These are phyloP conservation scores for Hypothenemus hampei DNA, from an alignment of 1,140 invertebrate species.

Conservation along the genomic window DNA sequence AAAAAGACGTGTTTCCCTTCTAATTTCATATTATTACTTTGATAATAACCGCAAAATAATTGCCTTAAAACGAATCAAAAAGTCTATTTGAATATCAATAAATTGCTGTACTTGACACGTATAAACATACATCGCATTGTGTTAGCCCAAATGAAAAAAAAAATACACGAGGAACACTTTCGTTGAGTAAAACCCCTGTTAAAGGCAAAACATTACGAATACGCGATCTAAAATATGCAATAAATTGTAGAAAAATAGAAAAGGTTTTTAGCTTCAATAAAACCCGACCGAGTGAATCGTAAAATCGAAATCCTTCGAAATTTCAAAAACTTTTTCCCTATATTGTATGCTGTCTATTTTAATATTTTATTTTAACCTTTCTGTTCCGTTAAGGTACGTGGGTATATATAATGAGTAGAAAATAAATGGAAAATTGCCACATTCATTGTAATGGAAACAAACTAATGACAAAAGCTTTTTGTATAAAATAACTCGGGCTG, in stretches of 20 bases:
- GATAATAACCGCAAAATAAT: too few species aligned
- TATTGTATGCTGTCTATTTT: not conserved
- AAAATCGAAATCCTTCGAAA: not conserved
- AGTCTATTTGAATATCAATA: too few species aligned
- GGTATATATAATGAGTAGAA: not conserved
- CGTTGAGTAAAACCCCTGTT: too few species aligned
- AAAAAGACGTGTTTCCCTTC: too few species aligned
- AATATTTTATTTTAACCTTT: not conserved
- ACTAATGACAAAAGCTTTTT: not conserved
- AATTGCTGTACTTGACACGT: too few species aligned
- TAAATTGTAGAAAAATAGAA: slow-evolving; percentile 1
- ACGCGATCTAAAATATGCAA: not conserved
- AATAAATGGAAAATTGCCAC: not conserved
- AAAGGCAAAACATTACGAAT: too few species aligned
- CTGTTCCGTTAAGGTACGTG: not conserved
- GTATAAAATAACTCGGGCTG: not conserved
- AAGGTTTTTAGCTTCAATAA: not conserved
- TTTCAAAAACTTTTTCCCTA: not conserved
- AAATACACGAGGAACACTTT: too few species aligned
- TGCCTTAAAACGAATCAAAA: too few species aligned
- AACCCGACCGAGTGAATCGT: not conserved
- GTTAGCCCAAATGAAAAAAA: too few species aligned
- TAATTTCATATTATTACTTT: too few species aligned
- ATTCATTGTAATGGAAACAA: not conserved
- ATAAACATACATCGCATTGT: too few species aligned